Percentiles rank a stretch among this genome's conserved stretches.
These are phyloP conservation scores for Chamaetylas fuelleborni DNA, from an alignment of 2,113 vertebrate species.

Conservation along the genomic window DNA sequence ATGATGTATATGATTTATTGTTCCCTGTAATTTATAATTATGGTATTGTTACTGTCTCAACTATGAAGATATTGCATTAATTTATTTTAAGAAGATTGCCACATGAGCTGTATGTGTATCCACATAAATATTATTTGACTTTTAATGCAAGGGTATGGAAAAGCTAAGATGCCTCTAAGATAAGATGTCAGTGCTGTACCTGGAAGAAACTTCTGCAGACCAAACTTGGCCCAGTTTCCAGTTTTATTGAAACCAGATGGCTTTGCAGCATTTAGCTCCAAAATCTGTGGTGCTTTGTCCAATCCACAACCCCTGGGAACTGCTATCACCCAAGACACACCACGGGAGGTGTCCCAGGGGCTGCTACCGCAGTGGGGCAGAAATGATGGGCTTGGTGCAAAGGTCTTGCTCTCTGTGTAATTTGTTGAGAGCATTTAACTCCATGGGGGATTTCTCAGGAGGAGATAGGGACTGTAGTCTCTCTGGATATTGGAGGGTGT, in stretches of 20 bases:
- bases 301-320: background rate
- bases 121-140: slow-evolving; percentile 14
- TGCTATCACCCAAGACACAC: background rate
- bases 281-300: background rate
- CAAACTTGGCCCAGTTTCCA: background rate
- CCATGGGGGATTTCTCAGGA: background rate
- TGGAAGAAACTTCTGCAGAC: slow-evolving; percentile 17
- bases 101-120: background rate
- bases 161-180: background rate
- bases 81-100: background rate
- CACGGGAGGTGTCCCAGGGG: background rate
- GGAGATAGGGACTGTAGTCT: background rate
- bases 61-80: background rate
- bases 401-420: background rate
- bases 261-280: background rate
- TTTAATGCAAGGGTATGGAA: background rate
- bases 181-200: background rate
- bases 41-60: background rate
- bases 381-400: background rate
- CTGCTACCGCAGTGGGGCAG: background rate
- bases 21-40: background rate
- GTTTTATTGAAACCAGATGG: slow-evolving; percentile 9
- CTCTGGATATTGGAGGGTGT: background rate
- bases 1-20: slow-evolving; percentile 6
- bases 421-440: background rate